Evolutionary conservation across 1,140 invertebrate genomes (phyloP), one percentile per base, ranked within the genome.

Genomic region (Nixonia krombeini): DNA sequence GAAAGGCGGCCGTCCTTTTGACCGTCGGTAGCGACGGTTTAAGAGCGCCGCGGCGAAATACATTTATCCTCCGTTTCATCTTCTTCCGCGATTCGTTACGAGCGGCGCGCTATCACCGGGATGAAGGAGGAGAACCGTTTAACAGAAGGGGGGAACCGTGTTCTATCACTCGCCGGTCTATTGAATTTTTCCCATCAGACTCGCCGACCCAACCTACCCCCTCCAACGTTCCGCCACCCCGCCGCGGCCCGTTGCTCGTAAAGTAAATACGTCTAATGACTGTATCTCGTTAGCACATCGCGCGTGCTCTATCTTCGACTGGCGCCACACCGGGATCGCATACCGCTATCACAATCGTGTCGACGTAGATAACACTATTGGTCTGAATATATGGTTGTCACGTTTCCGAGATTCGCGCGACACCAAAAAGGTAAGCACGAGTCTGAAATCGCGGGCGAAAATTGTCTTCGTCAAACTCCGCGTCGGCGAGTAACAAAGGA

Each of bases 221-320:
- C 73, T 47, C 62, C 69, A 75, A 76, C 74, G 70, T 79, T n/a
- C n/a, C n/a, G n/a, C n/a, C n/a, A n/a, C 42, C 45, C 38, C 38
- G 16, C 49, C 38, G 64, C 55, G 49, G 53, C 64, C 16, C 61
- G 61, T 49, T 63, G 63, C 62, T 74, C 50, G 64, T 70, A 75
- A 76, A 75, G 70, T 79, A 80, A 80, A 80, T 79, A 79, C 73
- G 68, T 76, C 66, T 76, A 82, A 82, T 75, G 73, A 78, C 74
- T 75, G 78, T 78, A 76, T 79, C 76, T 80, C 70, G 75, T 75
- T 78, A 75, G 71, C 45, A 50, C 59, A 81, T 78, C 78, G 72
- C 65, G 42, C 70, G 75, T 74, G 75, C 72, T 59, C 51, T 68
- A 62, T 68, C 57, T 62, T 44, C 35, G 61, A 62, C 41, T 53